phyloP scores from a whole-genome alignment of 2,888 invertebrate species.

The Eremobia ochroleuca region DNA sequence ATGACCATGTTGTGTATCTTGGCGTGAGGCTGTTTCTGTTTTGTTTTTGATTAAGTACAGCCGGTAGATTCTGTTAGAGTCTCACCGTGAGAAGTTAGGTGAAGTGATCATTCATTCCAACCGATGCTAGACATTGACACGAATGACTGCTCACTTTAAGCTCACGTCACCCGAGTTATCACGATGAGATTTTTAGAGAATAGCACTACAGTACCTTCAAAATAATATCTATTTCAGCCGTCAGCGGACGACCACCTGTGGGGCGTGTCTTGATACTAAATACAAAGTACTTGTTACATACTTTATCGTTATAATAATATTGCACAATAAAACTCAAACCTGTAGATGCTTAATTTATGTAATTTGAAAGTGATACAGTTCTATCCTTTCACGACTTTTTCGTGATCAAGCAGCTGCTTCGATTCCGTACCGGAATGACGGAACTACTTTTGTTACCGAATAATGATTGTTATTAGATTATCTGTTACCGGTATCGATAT shows the following conservation, averaged over 20 bases:
- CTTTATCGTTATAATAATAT: conserved; percentile 22
- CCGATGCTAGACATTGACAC: too few species aligned
- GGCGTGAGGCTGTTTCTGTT: not conserved
- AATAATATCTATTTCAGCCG: not conserved
- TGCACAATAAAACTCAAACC: conserved; percentile 27
- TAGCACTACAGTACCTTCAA: not conserved
- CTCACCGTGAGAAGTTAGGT: too few species aligned
- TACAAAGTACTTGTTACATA: conserved; percentile 17
- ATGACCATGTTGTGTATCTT: not conserved
- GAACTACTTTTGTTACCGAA: conserved; percentile 54
- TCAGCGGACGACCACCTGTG: not conserved
- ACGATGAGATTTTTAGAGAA: too few species aligned
- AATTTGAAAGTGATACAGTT: conserved; percentile 83
- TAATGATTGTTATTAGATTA: conserved; percentile 65
- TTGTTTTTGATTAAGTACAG: not conserved
- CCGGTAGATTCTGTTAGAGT: too few species aligned
- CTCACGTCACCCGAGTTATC: too few species aligned
- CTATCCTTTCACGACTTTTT: conserved; percentile 80
- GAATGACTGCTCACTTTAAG: too few species aligned
- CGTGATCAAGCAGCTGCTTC: conserved; percentile 72
- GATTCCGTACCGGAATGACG: conserved; percentile 50
- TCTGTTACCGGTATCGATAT: conserved; percentile 59
- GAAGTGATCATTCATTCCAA: too few species aligned
- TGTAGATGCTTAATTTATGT: conserved; percentile 70
- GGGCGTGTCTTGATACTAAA: not conserved